phyloP scores from a whole-genome alignment of 2,113 vertebrate species.

The Gasterosteus nipponicus region DNA sequence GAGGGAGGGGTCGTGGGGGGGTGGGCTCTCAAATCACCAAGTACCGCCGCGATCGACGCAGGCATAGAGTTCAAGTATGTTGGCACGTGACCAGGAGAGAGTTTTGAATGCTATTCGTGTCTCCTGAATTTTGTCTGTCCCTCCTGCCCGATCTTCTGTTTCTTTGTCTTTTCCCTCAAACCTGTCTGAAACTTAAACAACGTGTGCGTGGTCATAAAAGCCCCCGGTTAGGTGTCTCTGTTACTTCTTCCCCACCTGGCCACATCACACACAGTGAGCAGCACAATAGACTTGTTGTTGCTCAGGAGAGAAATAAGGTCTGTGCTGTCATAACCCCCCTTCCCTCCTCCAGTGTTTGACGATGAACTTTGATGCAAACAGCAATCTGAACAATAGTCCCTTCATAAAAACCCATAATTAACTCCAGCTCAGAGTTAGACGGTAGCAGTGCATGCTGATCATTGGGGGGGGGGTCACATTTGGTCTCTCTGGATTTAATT shows the following conservation, averaged over 20 bases:
- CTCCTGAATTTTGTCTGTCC: neutral
- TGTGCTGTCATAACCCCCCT: constrained; percentile 28
- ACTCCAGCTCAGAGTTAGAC: constrained; percentile 8
- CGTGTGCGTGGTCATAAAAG: constrained; percentile 25
- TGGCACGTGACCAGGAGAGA: neutral
- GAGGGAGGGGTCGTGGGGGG: neutral
- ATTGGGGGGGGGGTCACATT: constrained; percentile 19
- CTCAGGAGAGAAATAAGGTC: constrained; percentile 50
- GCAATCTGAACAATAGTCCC: constrained; percentile 52
- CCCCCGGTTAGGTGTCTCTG: constrained; percentile 14
- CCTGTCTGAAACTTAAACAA: constrained; percentile 38
- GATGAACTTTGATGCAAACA: constrained; percentile 44
- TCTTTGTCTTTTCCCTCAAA: neutral
- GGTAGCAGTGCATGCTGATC: constrained; percentile 14
- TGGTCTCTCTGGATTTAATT: constrained; percentile 36
- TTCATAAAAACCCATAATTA: constrained; percentile 42
- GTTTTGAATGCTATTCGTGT: constrained; percentile 8
- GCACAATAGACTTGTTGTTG: constrained; percentile 65
- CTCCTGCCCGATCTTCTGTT: neutral
- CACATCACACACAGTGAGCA: constrained; percentile 47
- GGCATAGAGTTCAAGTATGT: constrained; percentile 21
- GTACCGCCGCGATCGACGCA: constrained; percentile 9
- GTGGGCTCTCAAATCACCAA: constrained; percentile 21
- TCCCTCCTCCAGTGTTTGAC: constrained; percentile 14
- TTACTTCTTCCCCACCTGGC: constrained; percentile 38